Evolutionary conservation across 2,797 vertebrate species (phyloP), one percentile per base, ranked within the genome.

Genomic region (Microhierax caerulescens): DNA sequence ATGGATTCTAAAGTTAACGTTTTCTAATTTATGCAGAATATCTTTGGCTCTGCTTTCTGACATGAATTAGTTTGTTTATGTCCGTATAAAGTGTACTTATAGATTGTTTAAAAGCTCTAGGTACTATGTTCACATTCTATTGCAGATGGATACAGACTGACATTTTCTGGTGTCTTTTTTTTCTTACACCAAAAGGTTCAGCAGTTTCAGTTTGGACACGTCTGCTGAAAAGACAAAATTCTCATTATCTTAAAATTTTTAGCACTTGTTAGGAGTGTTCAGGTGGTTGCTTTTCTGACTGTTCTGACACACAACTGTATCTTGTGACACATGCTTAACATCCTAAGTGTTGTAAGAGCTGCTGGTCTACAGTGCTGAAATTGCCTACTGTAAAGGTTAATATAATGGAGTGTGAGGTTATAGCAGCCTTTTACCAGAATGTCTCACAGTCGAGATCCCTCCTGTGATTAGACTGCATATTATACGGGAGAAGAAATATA

Each of bases 311-410:
- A 43, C 60, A 72, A 7, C 41, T 72, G 30, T 88, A 6, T 89
- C 88, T 84, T 27, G 43, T 88, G 64, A 77, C 85, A 87, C 80
- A 15, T 89, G 77, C 96, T 92, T 95, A 85, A 89, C 54, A 77
- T 82, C 86, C 28, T 32, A 30, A 96, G 93, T 96, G 91, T 48
- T 91, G 61, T 65, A 39, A 92, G 91, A 95, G 92, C 67, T 92
- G 32, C 76, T 84, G 54, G 60, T 90, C 72, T 88, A 8, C 47
- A 18, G 81, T 77, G 82, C 73, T 90, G 88, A 87, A 86, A 76
- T 73, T 83, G 65, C 86, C 83, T 85, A 54, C 88, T 95, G 88
- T 45, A 80, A 70, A 95, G 92, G 95, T 95, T 97, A 95, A 95
- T 96, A 23, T 61, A 23, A 37, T 16, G 0, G 10, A 87, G 63